Evolutionary conservation across 2,888 invertebrate species (phyloP).

Genomic region (Eupithecia abbreviata): DNA sequence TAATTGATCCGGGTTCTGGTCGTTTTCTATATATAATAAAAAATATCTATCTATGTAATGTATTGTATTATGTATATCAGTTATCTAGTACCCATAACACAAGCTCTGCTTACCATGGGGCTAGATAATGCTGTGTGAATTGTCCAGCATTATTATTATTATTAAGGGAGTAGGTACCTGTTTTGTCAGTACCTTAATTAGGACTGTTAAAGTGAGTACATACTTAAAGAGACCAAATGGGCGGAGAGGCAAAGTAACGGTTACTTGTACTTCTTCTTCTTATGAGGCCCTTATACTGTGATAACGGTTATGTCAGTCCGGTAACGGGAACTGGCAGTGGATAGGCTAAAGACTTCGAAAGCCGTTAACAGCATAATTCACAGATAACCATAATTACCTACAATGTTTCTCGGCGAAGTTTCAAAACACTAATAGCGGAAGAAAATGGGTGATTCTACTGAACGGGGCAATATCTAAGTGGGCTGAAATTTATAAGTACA

Average conservation of each 20-base stretch:
- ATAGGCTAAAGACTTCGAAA: constrained; percentile 29
- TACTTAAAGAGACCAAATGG: background rate
- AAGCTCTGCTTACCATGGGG: too few relatives aligned
- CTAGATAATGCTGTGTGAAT: too few relatives aligned
- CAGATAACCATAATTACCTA: constrained; percentile 40
- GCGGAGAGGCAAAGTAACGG: background rate
- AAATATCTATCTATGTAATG: too few relatives aligned
- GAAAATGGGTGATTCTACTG: constrained; percentile 22
- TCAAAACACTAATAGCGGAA: constrained; percentile 28
- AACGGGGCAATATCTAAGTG: background rate
- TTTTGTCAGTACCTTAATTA: too few relatives aligned
- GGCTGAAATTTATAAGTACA: background rate
- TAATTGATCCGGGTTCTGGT: too few relatives aligned
- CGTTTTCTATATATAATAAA: too few relatives aligned
- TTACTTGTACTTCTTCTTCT: background rate
- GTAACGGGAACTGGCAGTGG: constrained; percentile 25
- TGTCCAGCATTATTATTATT: too few relatives aligned
- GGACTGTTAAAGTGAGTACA: too few relatives aligned
- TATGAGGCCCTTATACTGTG: background rate
- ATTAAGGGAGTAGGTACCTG: too few relatives aligned
- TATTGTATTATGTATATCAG: too few relatives aligned
- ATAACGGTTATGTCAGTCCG: constrained; percentile 25
- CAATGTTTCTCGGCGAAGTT: constrained; percentile 34
- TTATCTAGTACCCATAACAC: too few relatives aligned
- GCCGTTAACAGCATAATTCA: constrained; percentile 37